Conservation (phyloP, 2,113 vertebrate species). For the Eclectus roratus region DNA sequence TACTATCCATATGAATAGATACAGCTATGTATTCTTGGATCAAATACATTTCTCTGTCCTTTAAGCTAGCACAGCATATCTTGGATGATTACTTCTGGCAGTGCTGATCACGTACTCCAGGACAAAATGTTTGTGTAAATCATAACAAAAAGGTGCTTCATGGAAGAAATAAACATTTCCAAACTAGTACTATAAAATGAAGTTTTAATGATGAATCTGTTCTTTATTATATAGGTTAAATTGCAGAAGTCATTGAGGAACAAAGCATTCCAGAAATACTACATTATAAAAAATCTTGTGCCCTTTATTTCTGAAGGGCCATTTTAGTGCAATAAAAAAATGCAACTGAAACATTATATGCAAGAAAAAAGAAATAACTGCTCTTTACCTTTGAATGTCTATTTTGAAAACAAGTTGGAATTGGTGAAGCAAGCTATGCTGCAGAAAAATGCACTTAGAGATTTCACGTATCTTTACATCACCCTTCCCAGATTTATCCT, state of each 20-base stretch:
- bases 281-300: constrained; percentile 42
- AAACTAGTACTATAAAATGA: constrained; percentile 65
- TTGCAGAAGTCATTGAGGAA: constrained; percentile 60
- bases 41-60: neutral
- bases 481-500: neutral
- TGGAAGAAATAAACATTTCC: constrained; percentile 58
- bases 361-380: constrained; percentile 2
- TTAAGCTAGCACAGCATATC: neutral
- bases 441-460: neutral
- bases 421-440: neutral
- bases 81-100: neutral
- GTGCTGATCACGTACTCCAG: neutral
- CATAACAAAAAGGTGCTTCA: constrained; percentile 29
- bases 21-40: neutral
- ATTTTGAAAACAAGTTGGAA: neutral
- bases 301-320: constrained; percentile 22
- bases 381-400: neutral
- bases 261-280: constrained; percentile 51
- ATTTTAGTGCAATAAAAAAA: constrained; percentile 27
- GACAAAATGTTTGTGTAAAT: constrained; percentile 50
- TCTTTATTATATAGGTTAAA: constrained; percentile 69
- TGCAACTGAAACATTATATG: neutral
- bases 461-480: neutral
- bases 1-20: neutral
- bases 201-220: constrained; percentile 60